A percentile compares a stretch with the other conserved stretches of the same genome.
phyloP scores from a whole-genome alignment of 1,140 invertebrate genomes.

The Akabosia matsudoensis region DNA sequence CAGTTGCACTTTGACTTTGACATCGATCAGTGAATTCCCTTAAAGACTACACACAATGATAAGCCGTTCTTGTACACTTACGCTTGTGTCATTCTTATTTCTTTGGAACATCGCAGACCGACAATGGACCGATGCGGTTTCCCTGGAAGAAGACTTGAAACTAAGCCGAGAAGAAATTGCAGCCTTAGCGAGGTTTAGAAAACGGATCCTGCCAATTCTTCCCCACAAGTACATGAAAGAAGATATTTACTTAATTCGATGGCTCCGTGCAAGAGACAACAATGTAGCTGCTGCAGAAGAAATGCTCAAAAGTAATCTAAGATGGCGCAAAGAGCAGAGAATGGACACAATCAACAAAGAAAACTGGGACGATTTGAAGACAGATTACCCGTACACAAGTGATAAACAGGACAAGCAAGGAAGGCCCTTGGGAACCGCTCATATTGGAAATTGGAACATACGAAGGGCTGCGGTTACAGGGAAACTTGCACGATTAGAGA shows the following conservation, averaged over 20 bases:
- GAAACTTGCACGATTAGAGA: background rate
- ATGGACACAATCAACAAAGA: background rate
- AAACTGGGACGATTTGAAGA: background rate
- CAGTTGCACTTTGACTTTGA: too few species aligned
- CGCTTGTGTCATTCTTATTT: too few species aligned
- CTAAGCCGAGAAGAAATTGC: background rate
- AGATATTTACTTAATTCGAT: conserved; percentile 1
- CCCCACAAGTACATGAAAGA: background rate
- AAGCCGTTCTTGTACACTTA: too few species aligned
- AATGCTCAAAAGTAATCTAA: background rate
- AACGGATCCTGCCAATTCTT: background rate
- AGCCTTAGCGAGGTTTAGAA: background rate
- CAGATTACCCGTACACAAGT: background rate
- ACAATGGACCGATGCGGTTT: background rate
- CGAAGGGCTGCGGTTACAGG: background rate
- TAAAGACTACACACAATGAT: too few species aligned
- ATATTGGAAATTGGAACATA: background rate
- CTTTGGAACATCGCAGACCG: too few species aligned
- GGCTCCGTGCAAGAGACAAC: background rate
- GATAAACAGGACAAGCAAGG: background rate
- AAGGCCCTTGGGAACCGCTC: background rate
- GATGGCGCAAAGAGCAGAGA: background rate
- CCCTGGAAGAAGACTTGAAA: background rate
- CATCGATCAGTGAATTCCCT: too few species aligned
- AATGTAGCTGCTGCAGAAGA: background rate